Evolutionary conservation across 1,140 invertebrate genomes (phyloP), one percentile per base, ranked within the genome.

Genomic region (Camponotus floridanus): DNA sequence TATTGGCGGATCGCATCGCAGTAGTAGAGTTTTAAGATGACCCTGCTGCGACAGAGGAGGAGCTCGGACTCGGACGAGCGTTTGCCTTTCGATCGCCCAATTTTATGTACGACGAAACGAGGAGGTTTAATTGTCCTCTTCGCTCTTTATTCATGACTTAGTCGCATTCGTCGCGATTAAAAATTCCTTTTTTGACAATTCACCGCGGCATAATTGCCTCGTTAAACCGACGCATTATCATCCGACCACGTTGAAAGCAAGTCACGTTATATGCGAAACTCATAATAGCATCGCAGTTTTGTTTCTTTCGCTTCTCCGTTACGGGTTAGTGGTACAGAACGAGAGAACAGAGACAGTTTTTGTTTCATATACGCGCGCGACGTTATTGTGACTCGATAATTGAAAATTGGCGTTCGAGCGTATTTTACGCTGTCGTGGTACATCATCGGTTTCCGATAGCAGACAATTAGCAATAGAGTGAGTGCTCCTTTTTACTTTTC

Each of bases 401-500:
- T 83, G 68, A 26, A 61, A 83, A 83, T 61, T 74, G 55, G 42
- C 68, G 67, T 73, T 71, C n/a, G 8, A 31, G 36, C 42, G 39
- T 42, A 18, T 83, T 83, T 73, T 45, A 61, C 39, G 55, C 26
- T 48, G 55, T 36, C 36, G 36, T 51, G 64, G 18, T 15, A 61
- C 67, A 31, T 61, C 26, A 83, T 83, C 68, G 68, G 39, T 74
- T 83, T 74, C 61, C 57, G 68, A 83, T 83, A 83, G 13, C 26
- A 42, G 45, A 45, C 68, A 71, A n/a, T 73, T 61, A 45, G 6
- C 36, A 26, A n/a, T 8, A 18, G 18, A 39, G 26, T 13, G 51
- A 33, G n/a, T 18, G 55, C 4, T 21, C 18, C 57, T 71, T 71
- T 81, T 33, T 33, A 18, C 13, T 21, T 13, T 21, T 36, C 31